Base-by-base conservation (phyloP, 2,888 invertebrate genomes). In the Epistrophe grossulariae region DNA sequence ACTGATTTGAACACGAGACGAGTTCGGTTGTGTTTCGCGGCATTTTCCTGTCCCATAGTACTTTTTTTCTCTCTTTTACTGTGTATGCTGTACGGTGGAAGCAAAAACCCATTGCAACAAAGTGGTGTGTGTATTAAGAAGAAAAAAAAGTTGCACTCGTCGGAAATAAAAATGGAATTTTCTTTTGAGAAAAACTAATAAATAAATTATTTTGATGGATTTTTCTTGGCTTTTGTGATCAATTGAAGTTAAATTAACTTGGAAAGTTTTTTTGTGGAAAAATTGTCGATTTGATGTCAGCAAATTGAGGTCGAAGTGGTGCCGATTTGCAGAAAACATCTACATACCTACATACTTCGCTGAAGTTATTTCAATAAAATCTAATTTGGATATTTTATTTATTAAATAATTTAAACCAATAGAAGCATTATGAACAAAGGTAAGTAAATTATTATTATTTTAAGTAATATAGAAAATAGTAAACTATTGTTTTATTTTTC, bases 1-100 rank as follows among this genome's bases (percentile, higher is more conserved):
- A 89, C 88, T 89, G 89, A 88, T 85, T 88, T 89, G 79, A 84
- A 62, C 84, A 87, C 72, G 87, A 80, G 84, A 77, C 87, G 82
- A 77, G 88, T 87, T 70, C 80, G 83, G 89, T 88, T 80, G 88
- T 87, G 78, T 87, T 66, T 71, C 55, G 59, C 78, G 79, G 52
- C 45, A 62, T 52, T 70, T 72, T n/a, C 48, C 55, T 55, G 45
- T 24, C n/a, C 11, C 52, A 68, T 52, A 59, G 62, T 60, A 52
- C 55, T 59, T 84, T 55, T 43, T 59, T 79, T 52, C 60, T 45
- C 35, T 50, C 43, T 55, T 43, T 38, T 55, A 19, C 43, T 70
- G 80, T 78, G 81, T 81, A 70, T 60, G 57, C 77, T 77, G 62
- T 78, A 68, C 55, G 59, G 48, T 64, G 15, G 62, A 24, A 24